Evolutionary conservation across 2,797 vertebrate genomes (phyloP).

Genomic region (Agapornis canus): DNA sequence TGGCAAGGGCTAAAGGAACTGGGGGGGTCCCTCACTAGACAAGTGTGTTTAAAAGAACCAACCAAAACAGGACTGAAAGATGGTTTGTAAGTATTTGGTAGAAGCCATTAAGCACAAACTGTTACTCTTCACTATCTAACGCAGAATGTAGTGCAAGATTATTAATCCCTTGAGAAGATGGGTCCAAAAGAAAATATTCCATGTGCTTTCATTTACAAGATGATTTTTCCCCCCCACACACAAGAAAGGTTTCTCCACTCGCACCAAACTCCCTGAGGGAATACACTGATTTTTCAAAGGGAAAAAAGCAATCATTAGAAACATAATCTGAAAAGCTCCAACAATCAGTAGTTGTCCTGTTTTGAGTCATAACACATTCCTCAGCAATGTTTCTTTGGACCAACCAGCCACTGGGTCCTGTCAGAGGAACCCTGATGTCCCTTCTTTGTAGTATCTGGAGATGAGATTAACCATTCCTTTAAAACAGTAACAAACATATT

Average conservation of each 20-base stretch:
- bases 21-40: background rate
- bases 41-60: background rate
- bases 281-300: background rate
- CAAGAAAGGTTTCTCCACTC: background rate
- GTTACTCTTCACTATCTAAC: background rate
- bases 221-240: fast-evolving
- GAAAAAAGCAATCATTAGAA: background rate
- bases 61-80: background rate
- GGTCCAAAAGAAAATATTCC: constrained; percentile 36
- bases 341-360: background rate
- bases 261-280: constrained; percentile 51
- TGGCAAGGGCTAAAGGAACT: background rate
- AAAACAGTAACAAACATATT: background rate
- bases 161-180: constrained; percentile 8
- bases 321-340: background rate
- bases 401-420: background rate
- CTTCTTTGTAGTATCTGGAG: background rate
- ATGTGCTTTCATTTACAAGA: background rate
- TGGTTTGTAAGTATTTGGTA: constrained; percentile 56
- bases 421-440: background rate
- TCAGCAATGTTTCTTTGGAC: constrained; percentile 12
- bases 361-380: background rate
- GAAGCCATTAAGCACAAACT: constrained; percentile 34
- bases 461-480: background rate
- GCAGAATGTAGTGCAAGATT: constrained; percentile 34